Conservation (phyloP, 2,888 invertebrate genomes). For the Drosophila atroscutellata region DNA sequence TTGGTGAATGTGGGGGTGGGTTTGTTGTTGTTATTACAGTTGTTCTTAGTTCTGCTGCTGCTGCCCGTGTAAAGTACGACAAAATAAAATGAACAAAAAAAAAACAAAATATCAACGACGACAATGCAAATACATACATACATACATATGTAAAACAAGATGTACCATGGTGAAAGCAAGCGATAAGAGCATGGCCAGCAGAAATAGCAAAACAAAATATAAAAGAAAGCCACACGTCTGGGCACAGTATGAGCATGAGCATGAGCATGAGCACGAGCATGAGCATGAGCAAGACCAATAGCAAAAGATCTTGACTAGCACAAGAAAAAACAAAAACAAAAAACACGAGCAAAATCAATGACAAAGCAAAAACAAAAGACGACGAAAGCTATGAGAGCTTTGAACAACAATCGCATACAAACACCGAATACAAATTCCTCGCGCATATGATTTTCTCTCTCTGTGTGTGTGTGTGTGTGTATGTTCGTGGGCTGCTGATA, state of each 20-base stretch:
- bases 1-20: not conserved
- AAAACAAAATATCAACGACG: conserved; percentile 14
- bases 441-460: not conserved
- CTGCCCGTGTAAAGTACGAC: conserved; percentile 5
- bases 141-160: not conserved
- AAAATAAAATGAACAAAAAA: not conserved
- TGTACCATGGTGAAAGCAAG: conserved; percentile 53
- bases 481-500: conserved; percentile 17
- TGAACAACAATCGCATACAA: conserved; percentile 15
- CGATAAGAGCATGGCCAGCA: conserved; percentile 17
- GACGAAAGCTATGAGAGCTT: conserved; percentile 28
- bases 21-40: conserved; percentile 4
- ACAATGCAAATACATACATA: not conserved
- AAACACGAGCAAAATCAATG: conserved; percentile 2
- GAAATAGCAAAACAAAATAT: conserved; percentile 25
- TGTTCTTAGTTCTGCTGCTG: not conserved
- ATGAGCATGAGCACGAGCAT: conserved; percentile 3
- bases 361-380: conserved; percentile 12
- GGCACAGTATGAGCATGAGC: conserved; percentile 5
- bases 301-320: conserved; percentile 4
- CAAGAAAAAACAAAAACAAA: conserved; percentile 16
- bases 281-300: conserved; percentile 3
- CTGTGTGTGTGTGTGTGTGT: not conserved
- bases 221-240: conserved; percentile 49
- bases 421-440: conserved; percentile 11